Evolutionary conservation across 2,113 vertebrate genomes (phyloP).

Genomic region (Bombycilla garrulus): DNA sequence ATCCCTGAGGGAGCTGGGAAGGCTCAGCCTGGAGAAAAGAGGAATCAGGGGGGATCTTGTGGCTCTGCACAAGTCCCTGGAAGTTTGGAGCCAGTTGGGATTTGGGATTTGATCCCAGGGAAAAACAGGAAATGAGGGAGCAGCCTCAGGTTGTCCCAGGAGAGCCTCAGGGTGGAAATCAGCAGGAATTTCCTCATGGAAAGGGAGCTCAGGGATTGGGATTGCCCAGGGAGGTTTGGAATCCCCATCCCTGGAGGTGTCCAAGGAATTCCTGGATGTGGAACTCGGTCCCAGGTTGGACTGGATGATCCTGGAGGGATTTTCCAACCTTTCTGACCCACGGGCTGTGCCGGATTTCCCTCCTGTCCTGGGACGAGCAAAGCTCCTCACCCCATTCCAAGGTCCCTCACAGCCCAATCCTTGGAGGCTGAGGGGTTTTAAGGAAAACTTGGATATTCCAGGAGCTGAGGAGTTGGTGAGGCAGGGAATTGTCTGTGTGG

Average conservation of each 20-base stretch:
- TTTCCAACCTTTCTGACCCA: fast-evolving
- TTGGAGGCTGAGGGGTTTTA: neutral
- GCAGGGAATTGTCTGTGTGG: neutral
- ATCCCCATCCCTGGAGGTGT: neutral
- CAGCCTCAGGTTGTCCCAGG: fast-evolving
- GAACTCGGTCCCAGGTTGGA: fast-evolving
- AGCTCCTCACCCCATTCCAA: neutral
- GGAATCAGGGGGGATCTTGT: fast-evolving
- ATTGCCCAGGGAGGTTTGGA: neutral
- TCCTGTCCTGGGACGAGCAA: neutral
- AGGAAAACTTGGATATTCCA: neutral
- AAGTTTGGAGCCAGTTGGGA: no score
- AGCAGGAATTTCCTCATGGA: neutral
- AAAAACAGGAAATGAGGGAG: fast-evolving
- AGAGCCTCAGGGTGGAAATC: neutral
- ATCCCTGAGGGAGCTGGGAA: neutral
- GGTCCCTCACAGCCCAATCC: fast-evolving
- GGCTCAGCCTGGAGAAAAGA: neutral
- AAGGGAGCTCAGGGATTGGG: fast-evolving
- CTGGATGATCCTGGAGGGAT: neutral
- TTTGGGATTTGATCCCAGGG: neutral
- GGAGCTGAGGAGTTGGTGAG: fast-evolving
- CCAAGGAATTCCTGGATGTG: neutral
- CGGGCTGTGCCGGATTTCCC: fast-evolving
- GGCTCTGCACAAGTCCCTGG: neutral